These are phyloP conservation scores for Pseudonaja textilis DNA, from an alignment of 2,113 vertebrate genomes.

Conservation along the genomic window DNA sequence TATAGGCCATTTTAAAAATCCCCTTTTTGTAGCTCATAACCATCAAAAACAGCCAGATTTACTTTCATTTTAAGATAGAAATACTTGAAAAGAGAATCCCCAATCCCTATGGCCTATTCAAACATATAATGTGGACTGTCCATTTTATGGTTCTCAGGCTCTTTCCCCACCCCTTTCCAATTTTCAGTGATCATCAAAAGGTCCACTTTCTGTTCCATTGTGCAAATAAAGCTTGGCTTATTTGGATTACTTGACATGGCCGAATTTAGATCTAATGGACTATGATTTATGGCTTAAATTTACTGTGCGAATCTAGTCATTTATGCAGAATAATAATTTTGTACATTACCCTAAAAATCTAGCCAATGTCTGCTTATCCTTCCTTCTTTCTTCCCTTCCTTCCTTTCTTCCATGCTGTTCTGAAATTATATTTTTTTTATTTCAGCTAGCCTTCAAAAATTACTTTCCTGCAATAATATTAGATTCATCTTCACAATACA, in stretches of 20 bases:
- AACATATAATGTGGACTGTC: neutral
- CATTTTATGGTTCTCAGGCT: neutral
- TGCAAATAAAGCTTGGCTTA: neutral
- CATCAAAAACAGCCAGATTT: neutral
- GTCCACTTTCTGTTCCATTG: neutral
- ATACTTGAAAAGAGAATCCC: neutral
- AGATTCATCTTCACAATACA: neutral
- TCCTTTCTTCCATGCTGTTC: neutral
- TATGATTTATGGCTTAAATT: neutral
- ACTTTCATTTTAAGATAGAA: neutral
- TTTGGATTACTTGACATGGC: neutral
- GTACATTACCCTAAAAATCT: neutral
- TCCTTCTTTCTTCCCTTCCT: no score
- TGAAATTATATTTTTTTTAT: neutral
- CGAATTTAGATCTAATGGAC: neutral
- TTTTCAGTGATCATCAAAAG: neutral
- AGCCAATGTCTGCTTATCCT: neutral
- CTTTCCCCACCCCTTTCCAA: neutral
- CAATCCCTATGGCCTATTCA: neutral
- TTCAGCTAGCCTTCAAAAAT: neutral
- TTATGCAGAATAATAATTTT: neutral
- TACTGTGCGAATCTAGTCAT: neutral
- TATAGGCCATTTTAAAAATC: neutral
- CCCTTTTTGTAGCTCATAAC: neutral
- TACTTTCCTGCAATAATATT: neutral